Evolutionary conservation across 1,140 invertebrate genomes (phyloP), one percentile per base, ranked within the genome.

Genomic region (Ridgeia piscesae): DNA sequence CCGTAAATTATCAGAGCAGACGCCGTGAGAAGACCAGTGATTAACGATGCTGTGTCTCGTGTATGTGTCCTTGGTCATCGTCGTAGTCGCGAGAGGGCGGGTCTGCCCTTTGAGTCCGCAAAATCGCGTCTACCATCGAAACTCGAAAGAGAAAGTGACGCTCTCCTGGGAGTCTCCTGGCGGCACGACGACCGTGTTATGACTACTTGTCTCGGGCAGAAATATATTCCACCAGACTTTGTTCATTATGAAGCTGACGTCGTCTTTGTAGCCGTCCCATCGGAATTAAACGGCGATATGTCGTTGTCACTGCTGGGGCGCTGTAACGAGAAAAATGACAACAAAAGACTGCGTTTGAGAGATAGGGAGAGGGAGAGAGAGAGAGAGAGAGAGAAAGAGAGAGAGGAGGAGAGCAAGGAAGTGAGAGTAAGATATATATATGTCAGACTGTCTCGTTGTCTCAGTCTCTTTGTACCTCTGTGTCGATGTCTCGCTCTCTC

Each of bases 371-470:
- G 89, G 21, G 89, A 90, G 89, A 90, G 89, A 33, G 89, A 33
- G 89, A 90, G 89, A 9, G 89, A 90, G 89, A 90, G 89, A 90
- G 89, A 90, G 89, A 90, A n/a, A 90, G 58, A 17, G 58, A 6
- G 58, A 77, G 58, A 77, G 58, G 27, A 2, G 27, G 58, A 21
- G 17, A 21, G 58, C 58, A 2, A 2, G n/a, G n/a, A n/a, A n/a
- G n/a, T n/a, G n/a, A n/a, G n/a, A n/a, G n/a, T n/a, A n/a, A n/a
- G n/a, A n/a, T n/a, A n/a, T n/a, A n/a, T n/a, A n/a, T n/a, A n/a
- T n/a, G n/a, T n/a, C n/a, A n/a, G n/a, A n/a, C n/a, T n/a, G n/a
- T n/a, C n/a, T n/a, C n/a, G n/a, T n/a, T n/a, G n/a, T n/a, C n/a
- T n/a, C n/a, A n/a, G n/a, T n/a, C n/a, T n/a, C n/a, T n/a, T n/a